Evolutionary conservation across 2,797 vertebrate genomes (phyloP), one percentile per base, ranked within the genome.

Genomic region (Zalophus californianus): DNA sequence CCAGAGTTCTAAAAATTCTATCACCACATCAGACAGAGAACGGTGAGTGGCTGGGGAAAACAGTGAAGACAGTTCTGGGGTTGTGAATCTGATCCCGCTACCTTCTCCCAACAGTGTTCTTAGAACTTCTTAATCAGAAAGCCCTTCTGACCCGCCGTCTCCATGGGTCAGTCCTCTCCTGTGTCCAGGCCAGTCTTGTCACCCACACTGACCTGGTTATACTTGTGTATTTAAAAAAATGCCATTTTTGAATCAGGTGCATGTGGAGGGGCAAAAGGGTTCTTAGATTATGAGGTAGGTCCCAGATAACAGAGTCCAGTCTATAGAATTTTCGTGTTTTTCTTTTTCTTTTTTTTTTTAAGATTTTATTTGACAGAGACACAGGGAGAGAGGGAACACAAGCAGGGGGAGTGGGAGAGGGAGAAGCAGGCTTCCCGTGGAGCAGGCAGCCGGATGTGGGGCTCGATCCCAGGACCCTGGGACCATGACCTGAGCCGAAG

Each of bases 111-210:
- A 35, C 0, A 13, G 50, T n/a, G 1, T 78, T 52, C 73, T 50
- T 13, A 20, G 68, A 73, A 90, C 16, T 80, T 92, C 56, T 90
- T 44, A 64, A 70, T n/a, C 62, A 77, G 80, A 62, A 97, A 60
- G 62, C 50, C 58, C 70, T 73, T 32, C 64, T 35, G 92, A 79
- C 23, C 12, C 60, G 35, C 56, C 32, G 2, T 87, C 50, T 89
- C 15, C 13, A 54, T 3, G 44, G 29, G 29, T 85, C 32, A 90
- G 62, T 60, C 64, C 35, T 92, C 35, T 44, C 38, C 41, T 35
- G 5, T 87, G 78, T 92, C 44, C 35, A 50, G 9, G 56, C 86
- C 72, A 60, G 44, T 72, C 70, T 80, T 29, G 23, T 38, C n/a
- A 35, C 90, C 32, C 83, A 68, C 5, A 48, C 35, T 27, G 56